Evolutionary conservation across 2,797 vertebrate genomes (phyloP).

Genomic region (Mus spretus): DNA sequence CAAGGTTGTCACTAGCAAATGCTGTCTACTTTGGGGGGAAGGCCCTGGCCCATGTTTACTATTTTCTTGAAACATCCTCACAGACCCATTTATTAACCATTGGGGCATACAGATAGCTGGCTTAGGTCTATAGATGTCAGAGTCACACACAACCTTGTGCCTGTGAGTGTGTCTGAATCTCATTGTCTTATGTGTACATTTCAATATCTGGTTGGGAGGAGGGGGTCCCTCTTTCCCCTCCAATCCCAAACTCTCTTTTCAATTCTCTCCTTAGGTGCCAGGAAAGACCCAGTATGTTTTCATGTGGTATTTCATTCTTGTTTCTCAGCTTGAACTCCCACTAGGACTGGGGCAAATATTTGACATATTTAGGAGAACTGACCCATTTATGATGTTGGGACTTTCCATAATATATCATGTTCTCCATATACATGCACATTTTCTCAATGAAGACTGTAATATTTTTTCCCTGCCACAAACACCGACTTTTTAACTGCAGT

Average conservation of each 20-base stretch:
- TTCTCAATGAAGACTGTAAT: background rate
- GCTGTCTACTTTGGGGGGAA: too few species aligned
- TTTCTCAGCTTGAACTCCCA: background rate
- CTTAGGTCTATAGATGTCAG: accelerated
- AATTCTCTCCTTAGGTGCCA: accelerated
- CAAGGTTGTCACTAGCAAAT: background rate
- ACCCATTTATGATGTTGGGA: accelerated
- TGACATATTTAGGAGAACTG: background rate
- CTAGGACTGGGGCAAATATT: background rate
- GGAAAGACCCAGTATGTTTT: accelerated
- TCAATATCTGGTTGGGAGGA: background rate
- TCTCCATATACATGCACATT: background rate
- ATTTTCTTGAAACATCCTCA: background rate
- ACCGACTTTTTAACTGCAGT: background rate
- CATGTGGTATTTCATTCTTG: background rate
- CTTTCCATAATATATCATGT: accelerated
- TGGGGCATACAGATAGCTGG: background rate
- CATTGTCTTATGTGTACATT: too few species aligned
- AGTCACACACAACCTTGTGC: accelerated
- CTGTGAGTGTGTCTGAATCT: background rate
- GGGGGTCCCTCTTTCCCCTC: accelerated
- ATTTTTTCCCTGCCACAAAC: background rate
- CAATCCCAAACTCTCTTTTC: too few species aligned
- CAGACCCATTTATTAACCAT: background rate
- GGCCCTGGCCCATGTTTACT: background rate